These are phyloP conservation scores for Pelodytes ibericus DNA, from an alignment of 2,797 vertebrate species.

Conservation along the genomic window DNA sequence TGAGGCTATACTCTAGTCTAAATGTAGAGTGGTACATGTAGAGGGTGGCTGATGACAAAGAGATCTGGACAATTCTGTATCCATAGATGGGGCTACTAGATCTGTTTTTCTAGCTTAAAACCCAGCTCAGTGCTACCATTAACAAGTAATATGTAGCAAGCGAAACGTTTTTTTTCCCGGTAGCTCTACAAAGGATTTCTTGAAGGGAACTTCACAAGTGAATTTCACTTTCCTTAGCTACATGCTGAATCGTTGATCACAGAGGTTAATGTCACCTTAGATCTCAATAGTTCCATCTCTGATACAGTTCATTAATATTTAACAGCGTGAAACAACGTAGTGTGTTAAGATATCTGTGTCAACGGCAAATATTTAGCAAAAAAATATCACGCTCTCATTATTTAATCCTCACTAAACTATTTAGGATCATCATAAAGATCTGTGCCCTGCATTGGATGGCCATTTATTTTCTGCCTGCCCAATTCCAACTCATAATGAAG, in stretches of 20 bases:
- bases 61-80: too few relatives aligned
- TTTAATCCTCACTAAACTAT: not conserved
- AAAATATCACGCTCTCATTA: slow-evolving; percentile 6
- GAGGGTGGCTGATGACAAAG: too few relatives aligned
- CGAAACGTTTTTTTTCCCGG: not conserved
- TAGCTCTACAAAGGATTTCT: slow-evolving; percentile 15
- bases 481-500: not conserved
- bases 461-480: not conserved
- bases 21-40: too few relatives aligned
- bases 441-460: not conserved
- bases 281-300: slow-evolving; percentile 5
- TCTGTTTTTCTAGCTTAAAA: too few relatives aligned
- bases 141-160: too few relatives aligned
- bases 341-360: slow-evolving; percentile 3
- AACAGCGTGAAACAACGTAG: not conserved
- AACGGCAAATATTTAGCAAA: slow-evolving; percentile 1
- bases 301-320: slow-evolving; percentile 24
- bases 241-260: slow-evolving; percentile 17
- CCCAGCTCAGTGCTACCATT: too few relatives aligned
- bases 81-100: too few relatives aligned
- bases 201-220: not conserved
- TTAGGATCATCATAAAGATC: too few relatives aligned
- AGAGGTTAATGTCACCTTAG: slow-evolving; percentile 21
- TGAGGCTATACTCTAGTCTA: too few relatives aligned
- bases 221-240: not conserved